Evolutionary conservation across 1,140 invertebrate genomes (phyloP), one percentile per base, ranked within the genome.

Genomic region (Aphis gossypii): DNA sequence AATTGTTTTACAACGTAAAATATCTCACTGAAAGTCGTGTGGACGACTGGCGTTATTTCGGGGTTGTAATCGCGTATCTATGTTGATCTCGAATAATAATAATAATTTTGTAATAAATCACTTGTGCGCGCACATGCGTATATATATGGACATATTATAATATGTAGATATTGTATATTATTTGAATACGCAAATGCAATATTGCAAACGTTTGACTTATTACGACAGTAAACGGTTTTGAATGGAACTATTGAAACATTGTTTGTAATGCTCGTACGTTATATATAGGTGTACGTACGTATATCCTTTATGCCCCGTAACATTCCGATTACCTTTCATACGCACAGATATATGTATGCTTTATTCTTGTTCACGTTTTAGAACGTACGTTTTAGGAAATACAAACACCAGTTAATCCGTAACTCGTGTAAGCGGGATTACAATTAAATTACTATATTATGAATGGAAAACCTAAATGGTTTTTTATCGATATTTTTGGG

Each of bases 41-140:
- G 60, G 60, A 76, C 11, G n/a, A 76, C n/a, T 18, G 5, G 5
- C 11, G 14, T 60, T 76, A 4, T 76, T 76, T 76, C 14, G 60
- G 60, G 60, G 60, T 18, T 76, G 60, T n/a, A 76, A 35, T 76
- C 60, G 60, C n/a, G n/a, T 76, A 76, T 20, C 60, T 20, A 41
- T 41, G 30, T n/a, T n/a, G 60, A 76, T 76, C 60, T 76, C 60
- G 60, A n/a, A 76, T 76, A 35, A 23, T 60, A 60, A 76, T 76
- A 76, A 76, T 76, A 76, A 76, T 76, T 76, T 76, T 76, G 60
- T 76, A 76, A 76, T 76, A 76, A 76, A 76, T 76, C 60, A n/a
- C n/a, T 76, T n/a, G 30, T 51, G 48, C 18, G 11, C 18, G 20
- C n/a, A 68, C 60, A 68, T 14, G 30, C 60, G 60, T 68, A n/a